Base-by-base conservation (phyloP, 2,888 invertebrate genomes). In the Troilus luridus region DNA sequence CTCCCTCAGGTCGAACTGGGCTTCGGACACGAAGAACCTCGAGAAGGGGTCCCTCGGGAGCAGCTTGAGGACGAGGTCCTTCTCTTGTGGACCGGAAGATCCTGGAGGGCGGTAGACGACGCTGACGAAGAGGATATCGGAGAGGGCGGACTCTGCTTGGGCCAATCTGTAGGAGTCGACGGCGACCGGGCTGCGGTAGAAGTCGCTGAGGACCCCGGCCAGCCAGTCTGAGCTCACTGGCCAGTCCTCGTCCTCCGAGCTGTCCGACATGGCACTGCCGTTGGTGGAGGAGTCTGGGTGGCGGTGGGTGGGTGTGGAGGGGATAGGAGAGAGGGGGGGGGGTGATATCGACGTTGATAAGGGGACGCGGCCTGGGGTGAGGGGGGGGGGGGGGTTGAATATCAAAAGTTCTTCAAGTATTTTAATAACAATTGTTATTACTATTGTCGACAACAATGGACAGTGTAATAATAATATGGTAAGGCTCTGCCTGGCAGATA, bases 1-100 rank as follows among this genome's bases (percentile, higher is more conserved):
- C 94, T 97, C 97, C 92, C 97, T 95, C 10, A 97, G 95, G 94
- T 97, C 97, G 94, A 97, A 97, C 94, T 97, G 97, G 1, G 97
- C 97, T 94, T 97, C 97, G 56, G 97, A 97, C 92, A 97, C 97
- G 94, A 97, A 97, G 93, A 96, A 96, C 91, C 97, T 95, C 92
- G 96, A 97, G 94, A 97, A 97, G 0, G 97, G 97, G 94, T 97
- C 97, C 93, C 96, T 95, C 0, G 97, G 97, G 59, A 97, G 95
- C 89, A 97, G 95, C 94, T 97, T 97, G 92, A 97, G 96, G 92
- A 97, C 96, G 90, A 97, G 94, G 94, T 94, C 94, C 64, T 95
- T 94, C 91, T 93, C 94, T 94, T 94, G 54, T 94, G 94, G 93
- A 93, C 93, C 88, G 91, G 90, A 88, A 77, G 91, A 91, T 64